Evolutionary conservation across 2,113 vertebrate species (phyloP), one percentile per base, ranked within the genome.

Genomic region (Alethe castanea): DNA sequence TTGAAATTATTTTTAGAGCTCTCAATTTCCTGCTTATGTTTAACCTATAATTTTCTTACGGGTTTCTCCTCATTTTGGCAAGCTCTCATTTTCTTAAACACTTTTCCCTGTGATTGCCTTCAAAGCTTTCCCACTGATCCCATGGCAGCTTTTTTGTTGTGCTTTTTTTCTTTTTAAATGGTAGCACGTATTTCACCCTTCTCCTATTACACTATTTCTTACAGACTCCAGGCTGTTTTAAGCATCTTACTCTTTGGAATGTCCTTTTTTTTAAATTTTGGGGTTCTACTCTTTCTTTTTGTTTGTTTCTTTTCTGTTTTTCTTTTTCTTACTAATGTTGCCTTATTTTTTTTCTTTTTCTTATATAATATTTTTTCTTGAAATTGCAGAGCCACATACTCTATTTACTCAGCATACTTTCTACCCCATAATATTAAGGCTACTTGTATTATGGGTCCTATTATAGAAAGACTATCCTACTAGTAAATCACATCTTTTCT

Each of bases 1-100:
- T 88, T 94, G 77, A 90, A 85, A 88, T 86, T 88, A 72, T 79
- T 94, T 95, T 85, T 79, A 94, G 52, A 87, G 14, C 14, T 88
- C 57, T 88, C 53, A 33, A 76, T 90, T 79, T 85, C 70, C 79
- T 79, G 16, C 29, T 52, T 85, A 40, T 79, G 20, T 81, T 57
- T 61, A 89, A 92, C 24, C 33, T 71, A 36, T 23, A 35, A 65
- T 72, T 88, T 93, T 85, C 74, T 69, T 79, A 72, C 3, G 5
- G 13, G 9, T 12, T 90, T 85, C 48, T 72, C 31, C 26, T 69
- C 25, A 33, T 73, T 84, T 89, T 73, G 67, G 50, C 88, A 94
- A 86, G 22, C 12, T 50, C 70, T 73, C 52, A 11, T 29, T 70
- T 84, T 84, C 74, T 73, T 90, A 73, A 73, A 78, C 8, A 8